Evolutionary conservation across 2,113 vertebrate species (phyloP).

Genomic region (Hemibagrus wyckioides): DNA sequence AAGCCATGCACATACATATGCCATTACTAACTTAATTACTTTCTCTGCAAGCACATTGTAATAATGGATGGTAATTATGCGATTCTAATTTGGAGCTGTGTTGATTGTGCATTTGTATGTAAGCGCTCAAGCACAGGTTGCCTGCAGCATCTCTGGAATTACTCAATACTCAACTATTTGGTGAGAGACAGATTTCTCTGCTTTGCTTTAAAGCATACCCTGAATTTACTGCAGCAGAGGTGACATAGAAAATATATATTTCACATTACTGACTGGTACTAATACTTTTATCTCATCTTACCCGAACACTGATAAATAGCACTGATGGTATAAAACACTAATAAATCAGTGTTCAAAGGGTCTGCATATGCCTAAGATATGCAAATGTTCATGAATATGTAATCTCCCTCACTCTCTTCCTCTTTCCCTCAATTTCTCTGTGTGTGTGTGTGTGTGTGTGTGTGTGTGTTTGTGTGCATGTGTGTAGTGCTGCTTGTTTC

Average conservation of each 20-base stretch:
- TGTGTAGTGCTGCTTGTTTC: not conserved
- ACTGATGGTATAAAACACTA: not conserved
- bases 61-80: conserved; percentile 53
- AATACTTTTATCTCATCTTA: conserved; percentile 8
- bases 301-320: not conserved
- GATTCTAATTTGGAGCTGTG: not conserved
- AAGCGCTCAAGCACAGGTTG: conserved; percentile 2
- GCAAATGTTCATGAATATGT: conserved; percentile 37
- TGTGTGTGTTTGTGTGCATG: not conserved
- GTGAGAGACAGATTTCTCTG: not conserved
- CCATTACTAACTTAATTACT: conserved; percentile 65
- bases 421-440: not conserved
- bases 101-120: not conserved
- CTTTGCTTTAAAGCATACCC: not conserved
- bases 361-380: conserved; percentile 18
- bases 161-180: not conserved
- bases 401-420: not conserved
- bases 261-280: not conserved
- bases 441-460: conserved; percentile 2
- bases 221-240: not conserved
- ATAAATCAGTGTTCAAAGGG: not conserved
- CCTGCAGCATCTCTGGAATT: conserved; percentile 1
- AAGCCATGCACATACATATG: conserved; percentile 9
- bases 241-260: conserved; percentile 4
- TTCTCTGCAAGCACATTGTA: conserved; percentile 50